phyloP scores from a whole-genome alignment of 2,113 vertebrate species.

The Machaerirhynchus nigripectus region DNA sequence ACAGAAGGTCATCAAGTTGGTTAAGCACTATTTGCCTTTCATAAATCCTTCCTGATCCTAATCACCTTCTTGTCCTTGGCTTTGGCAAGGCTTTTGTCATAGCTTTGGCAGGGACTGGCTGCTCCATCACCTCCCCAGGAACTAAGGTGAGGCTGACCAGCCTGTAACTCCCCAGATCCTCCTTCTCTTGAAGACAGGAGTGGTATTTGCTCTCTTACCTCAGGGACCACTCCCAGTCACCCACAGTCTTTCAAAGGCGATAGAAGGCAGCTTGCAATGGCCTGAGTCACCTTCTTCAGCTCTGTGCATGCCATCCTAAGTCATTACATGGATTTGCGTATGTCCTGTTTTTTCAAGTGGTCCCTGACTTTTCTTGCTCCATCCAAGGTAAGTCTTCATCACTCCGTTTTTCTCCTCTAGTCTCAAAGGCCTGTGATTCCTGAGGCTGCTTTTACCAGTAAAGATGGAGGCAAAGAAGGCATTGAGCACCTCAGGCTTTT shows the following conservation, averaged over 20 bases:
- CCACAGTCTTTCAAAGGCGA: background rate
- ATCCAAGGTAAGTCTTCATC: background rate
- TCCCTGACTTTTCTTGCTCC: background rate
- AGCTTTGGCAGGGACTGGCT: background rate
- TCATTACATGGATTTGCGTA: background rate
- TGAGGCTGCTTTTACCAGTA: background rate
- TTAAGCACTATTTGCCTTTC: background rate
- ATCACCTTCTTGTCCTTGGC: background rate
- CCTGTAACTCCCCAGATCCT: background rate
- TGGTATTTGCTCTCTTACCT: background rate
- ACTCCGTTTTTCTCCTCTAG: background rate
- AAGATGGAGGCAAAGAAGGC: background rate
- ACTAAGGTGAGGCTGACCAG: background rate
- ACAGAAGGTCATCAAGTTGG: background rate
- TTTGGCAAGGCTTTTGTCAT: background rate
- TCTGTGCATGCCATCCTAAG: background rate
- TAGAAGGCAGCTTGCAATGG: background rate
- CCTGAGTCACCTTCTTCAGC: background rate
- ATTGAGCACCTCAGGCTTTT: background rate
- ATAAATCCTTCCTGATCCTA: background rate
- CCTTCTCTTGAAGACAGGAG: background rate
- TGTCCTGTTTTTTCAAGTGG: background rate
- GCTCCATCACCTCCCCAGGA: background rate
- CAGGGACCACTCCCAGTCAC: background rate
- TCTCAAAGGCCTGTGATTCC: fast-evolving